Base-by-base conservation (phyloP, 2,888 invertebrate genomes). In the Dromius quadrimaculatus region DNA sequence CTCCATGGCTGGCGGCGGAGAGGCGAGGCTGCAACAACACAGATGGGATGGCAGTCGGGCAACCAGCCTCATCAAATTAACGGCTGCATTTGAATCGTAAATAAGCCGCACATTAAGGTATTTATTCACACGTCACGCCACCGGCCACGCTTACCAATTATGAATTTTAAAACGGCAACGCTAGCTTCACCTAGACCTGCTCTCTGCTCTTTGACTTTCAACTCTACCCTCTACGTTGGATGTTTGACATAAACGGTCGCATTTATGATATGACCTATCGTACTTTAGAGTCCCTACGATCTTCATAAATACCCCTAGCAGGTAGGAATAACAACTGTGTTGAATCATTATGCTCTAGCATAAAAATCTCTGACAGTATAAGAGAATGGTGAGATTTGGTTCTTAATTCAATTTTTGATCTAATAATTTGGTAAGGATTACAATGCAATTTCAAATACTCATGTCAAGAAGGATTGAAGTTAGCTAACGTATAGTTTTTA, bases 1-100 rank as follows among this genome's bases (percentile, higher is more conserved):
- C 19, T 2, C 23, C 19, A 9, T 8, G 47, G 9, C n/a, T 8
- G 34, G 13, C n/a, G n/a, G n/a, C n/a, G n/a, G n/a, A n/a, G n/a
- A n/a, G n/a, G n/a, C n/a, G n/a, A n/a, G 28, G 13, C 23, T 63
- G 63, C 63, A 63, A 63, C 63, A 63, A 63, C 63, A 63, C 28
- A 28, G 57, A 50, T 50, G 43, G 13, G 13, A 23, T 15, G 15
- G 17, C 43, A 11, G 15, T 28, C n/a, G n/a, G n/a, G n/a, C n/a
- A 15, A 38, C 38, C 13, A 13, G 43, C 43, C 4, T 23, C 41
- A 63, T 63, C 43, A 43, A 43, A 63, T 43, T 41, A 43, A 57
- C 57, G 57, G 43, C 15, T 43, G 63, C 38, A 63, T 63, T 63
- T 63, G 63, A 63, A 17, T 63, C 63, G 15, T 43, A 63, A 63